Percentiles rank a stretch among this genome's conserved stretches.
These are phyloP conservation scores for Rotaria socialis DNA, from an alignment of 2,888 invertebrate species.

Conservation along the genomic window DNA sequence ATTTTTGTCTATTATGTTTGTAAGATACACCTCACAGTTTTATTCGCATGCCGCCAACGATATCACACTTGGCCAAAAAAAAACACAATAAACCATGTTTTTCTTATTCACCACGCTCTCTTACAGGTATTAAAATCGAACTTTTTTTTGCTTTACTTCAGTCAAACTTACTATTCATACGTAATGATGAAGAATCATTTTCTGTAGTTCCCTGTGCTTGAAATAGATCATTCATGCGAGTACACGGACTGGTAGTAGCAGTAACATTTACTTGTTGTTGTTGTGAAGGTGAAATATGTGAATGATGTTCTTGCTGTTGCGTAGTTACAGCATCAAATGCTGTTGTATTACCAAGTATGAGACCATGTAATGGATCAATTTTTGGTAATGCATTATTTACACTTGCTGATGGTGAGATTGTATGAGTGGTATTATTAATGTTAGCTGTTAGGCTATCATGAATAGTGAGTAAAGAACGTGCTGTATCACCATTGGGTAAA, in stretches of 20 bases:
- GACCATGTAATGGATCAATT: neutral
- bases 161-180: neutral
- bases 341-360: neutral
- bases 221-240: neutral
- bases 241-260: neutral
- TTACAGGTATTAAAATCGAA: no score
- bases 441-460: neutral
- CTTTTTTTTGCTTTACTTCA: no score
- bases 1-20: neutral
- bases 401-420: neutral
- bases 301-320: neutral
- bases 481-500: constrained; percentile 19
- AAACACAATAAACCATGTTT: no score
- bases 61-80: no score
- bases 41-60: no score
- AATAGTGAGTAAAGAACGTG: constrained; percentile 4
- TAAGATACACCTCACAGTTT: no score
- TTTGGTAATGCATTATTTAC: constrained; percentile 22
- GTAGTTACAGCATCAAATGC: neutral
- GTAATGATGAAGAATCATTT: neutral
- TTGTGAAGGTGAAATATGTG: neutral
- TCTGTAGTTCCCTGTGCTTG: neutral
- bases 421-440: neutral
- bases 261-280: neutral
- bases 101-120: no score